phyloP scores from a whole-genome alignment of 2,888 invertebrate genomes.

The Eucera pruinosa region DNA sequence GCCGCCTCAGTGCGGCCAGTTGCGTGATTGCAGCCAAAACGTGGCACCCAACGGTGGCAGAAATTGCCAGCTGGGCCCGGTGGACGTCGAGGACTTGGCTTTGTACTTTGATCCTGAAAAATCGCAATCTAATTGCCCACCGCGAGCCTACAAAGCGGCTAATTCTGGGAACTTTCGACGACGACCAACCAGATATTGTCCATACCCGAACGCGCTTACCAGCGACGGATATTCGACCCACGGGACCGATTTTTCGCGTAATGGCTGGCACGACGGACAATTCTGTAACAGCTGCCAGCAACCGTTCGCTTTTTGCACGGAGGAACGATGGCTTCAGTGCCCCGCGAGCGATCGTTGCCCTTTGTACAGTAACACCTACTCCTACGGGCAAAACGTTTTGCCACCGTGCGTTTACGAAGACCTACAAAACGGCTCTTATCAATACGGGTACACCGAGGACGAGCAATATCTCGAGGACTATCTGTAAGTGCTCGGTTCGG shows the following conservation, averaged over 20 bases:
- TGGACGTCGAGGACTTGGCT: slow-evolving; percentile 79
- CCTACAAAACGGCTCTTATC: slow-evolving; percentile 23
- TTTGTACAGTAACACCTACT: slow-evolving; percentile 63
- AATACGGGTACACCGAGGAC: slow-evolving; percentile 57
- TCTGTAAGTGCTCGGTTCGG: slow-evolving; percentile 73
- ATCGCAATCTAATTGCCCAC: slow-evolving; percentile 1
- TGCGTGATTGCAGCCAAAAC: slow-evolving; percentile 9
- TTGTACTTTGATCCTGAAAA: slow-evolving; percentile 69
- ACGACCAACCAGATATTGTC: slow-evolving; percentile 44
- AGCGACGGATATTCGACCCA: neutral
- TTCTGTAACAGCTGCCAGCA: slow-evolving; percentile 27
- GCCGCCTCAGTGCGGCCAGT: slow-evolving; percentile 9
- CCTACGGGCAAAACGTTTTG: slow-evolving; percentile 11
- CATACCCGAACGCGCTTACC: neutral
- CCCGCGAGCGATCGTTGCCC: slow-evolving; percentile 78
- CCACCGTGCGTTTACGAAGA: slow-evolving; percentile 62
- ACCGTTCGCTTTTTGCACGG: slow-evolving; percentile 74
- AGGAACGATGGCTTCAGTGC: slow-evolving; percentile 80
- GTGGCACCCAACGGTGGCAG: neutral
- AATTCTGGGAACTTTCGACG: slow-evolving; percentile 31
- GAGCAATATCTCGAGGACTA: slow-evolving; percentile 75
- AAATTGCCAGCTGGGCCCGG: slow-evolving; percentile 65
- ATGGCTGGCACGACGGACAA: slow-evolving; percentile 26
- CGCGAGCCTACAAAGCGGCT: slow-evolving; percentile 13
- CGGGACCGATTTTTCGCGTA: neutral